These are phyloP conservation scores for Dipus sagitta DNA, from an alignment of 2,797 vertebrate genomes.

Conservation along the genomic window DNA sequence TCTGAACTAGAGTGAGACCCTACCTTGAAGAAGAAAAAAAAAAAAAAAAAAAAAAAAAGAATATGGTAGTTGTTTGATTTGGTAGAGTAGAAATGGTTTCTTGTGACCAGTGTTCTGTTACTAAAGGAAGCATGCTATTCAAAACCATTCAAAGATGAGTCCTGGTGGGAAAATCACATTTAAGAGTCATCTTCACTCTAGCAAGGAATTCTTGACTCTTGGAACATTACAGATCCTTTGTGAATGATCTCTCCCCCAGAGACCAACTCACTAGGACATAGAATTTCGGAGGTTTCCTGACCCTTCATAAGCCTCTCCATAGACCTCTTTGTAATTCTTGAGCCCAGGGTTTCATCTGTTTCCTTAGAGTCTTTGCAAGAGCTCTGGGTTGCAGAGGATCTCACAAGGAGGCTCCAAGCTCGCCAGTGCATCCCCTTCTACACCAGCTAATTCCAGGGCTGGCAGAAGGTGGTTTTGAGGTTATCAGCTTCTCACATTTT, in stretches of 20 bases:
- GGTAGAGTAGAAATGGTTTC: not conserved
- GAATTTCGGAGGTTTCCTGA: not conserved
- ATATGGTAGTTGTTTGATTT: not conserved
- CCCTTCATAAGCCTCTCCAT: not conserved
- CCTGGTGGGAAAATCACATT: not conserved
- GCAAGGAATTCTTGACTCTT: not conserved
- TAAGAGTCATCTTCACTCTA: not conserved
- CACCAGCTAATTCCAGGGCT: not conserved
- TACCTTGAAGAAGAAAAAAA: too few relatives aligned
- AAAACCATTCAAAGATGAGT: not conserved
- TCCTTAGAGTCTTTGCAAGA: not conserved
- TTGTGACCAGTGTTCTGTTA: not conserved
- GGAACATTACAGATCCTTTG: constrained; percentile 6
- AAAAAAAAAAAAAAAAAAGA: not conserved
- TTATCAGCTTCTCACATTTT: not conserved
- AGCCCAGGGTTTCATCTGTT: not conserved
- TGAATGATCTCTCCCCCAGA: not conserved
- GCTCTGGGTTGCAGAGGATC: not conserved
- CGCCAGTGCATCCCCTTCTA: not conserved
- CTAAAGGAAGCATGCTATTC: not conserved
- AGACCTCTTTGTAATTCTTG: not conserved
- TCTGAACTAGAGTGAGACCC: too few relatives aligned
- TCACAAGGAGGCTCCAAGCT: not conserved
- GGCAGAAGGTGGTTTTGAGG: not conserved
- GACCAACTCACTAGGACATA: not conserved